phyloP scores from a whole-genome alignment of 2,113 vertebrate species.

The Galbula dea region DNA sequence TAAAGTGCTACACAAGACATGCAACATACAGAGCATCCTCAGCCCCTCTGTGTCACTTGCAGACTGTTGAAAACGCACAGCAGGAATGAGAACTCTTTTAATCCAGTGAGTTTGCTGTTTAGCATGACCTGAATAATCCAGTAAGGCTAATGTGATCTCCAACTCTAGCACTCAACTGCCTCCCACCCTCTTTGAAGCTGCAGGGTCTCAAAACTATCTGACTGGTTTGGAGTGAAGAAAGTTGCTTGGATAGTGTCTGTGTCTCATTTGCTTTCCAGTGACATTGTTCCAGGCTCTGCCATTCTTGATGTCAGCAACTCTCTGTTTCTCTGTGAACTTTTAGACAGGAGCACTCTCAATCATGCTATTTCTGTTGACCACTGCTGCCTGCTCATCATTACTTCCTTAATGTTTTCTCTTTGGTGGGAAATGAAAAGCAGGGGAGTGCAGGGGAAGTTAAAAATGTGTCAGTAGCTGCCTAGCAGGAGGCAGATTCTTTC shows the following conservation, averaged over 20 bases:
- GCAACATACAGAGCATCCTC: conserved; percentile 5
- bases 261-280: conserved; percentile 43
- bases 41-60: conserved; percentile 12
- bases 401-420: neutral
- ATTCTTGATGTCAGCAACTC: neutral
- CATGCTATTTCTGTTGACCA: neutral
- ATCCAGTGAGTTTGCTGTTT: conserved; percentile 65
- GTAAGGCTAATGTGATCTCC: conserved; percentile 56
- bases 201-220: conserved; percentile 58
- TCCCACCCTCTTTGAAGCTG: conserved; percentile 54
- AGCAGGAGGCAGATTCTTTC: neutral
- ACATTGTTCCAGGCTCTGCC: neutral
- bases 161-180: conserved; percentile 46
- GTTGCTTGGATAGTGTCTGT: neutral
- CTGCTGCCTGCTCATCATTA: neutral
- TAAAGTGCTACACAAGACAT: conserved; percentile 18
- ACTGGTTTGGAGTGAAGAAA: conserved; percentile 7
- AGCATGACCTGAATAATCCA: conserved; percentile 63
- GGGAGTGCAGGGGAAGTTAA: conserved; percentile 6
- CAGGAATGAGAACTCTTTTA: conserved; percentile 41
- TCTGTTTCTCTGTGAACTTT: neutral
- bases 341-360: neutral
- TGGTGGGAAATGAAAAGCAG: conserved; percentile 13
- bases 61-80: conserved; percentile 46
- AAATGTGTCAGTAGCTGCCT: conserved; percentile 3